Conservation (phyloP, 2,113 vertebrate species). For the Shinisaurus crocodilurus region DNA sequence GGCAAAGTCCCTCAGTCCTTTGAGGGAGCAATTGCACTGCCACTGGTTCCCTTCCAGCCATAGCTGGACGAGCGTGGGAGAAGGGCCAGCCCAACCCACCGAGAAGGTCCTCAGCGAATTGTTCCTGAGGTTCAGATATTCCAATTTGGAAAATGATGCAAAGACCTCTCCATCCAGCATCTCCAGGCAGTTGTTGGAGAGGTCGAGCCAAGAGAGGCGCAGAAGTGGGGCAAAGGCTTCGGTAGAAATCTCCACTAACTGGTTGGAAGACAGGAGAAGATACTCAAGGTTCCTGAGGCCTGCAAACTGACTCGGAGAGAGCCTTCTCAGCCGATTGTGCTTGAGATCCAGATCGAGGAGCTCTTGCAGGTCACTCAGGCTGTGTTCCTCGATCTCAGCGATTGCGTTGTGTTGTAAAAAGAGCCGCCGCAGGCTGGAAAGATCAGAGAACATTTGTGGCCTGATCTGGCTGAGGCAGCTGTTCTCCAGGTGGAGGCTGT, state of each 20-base stretch:
- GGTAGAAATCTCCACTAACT: slow-evolving; percentile 75
- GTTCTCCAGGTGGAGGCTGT: slow-evolving; percentile 94
- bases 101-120: slow-evolving; percentile 83
- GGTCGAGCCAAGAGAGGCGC: slow-evolving; percentile 84
- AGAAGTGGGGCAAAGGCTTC: slow-evolving; percentile 77
- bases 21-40: slow-evolving; percentile 87
- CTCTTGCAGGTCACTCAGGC: slow-evolving; percentile 84
- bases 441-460: slow-evolving; percentile 82
- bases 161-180: slow-evolving; percentile 76
- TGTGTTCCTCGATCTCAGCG: slow-evolving; percentile 80
- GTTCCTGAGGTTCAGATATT: slow-evolving; percentile 86
- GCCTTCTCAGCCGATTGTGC: slow-evolving; percentile 83
- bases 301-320: slow-evolving; percentile 79
- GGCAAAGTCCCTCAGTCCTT: slow-evolving; percentile 83
- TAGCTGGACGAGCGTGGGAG: slow-evolving; percentile 84
- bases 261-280: slow-evolving; percentile 88
- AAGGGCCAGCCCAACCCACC: slow-evolving; percentile 37
- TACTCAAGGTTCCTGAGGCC: slow-evolving; percentile 91
- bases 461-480: slow-evolving; percentile 85
- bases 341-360: slow-evolving; percentile 91
- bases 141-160: slow-evolving; percentile 78
- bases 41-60: slow-evolving; percentile 92
- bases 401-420: slow-evolving; percentile 89
- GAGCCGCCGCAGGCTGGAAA: slow-evolving; percentile 88
- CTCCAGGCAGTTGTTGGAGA: slow-evolving; percentile 83